Conservation (phyloP, 1,140 invertebrate species). For the Drosophila triauraria region DNA sequence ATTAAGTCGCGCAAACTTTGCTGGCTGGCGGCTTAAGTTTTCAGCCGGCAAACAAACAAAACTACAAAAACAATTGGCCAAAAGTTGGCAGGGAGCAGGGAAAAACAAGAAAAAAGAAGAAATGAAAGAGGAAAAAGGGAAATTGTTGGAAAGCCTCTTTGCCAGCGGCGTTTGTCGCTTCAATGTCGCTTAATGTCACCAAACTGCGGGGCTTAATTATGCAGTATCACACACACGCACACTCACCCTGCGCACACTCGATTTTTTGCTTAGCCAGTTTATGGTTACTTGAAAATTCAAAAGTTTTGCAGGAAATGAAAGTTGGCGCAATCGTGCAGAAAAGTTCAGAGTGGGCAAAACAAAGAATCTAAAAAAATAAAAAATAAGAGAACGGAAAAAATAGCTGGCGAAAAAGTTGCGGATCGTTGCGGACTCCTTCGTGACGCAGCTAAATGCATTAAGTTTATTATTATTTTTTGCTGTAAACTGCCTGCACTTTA, state of each 20-base stretch:
- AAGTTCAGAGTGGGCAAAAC: slow-evolving; percentile 54
- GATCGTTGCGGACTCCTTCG: slow-evolving; percentile 11
- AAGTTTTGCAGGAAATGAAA: slow-evolving; percentile 74
- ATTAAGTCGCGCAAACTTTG: slow-evolving; percentile 55
- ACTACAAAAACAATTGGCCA: slow-evolving; percentile 65
- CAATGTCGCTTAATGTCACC: slow-evolving; percentile 76
- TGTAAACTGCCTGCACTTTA: slow-evolving; percentile 52
- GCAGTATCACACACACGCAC: slow-evolving; percentile 51
- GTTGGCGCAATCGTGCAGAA: slow-evolving; percentile 77
- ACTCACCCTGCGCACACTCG: slow-evolving; percentile 5
- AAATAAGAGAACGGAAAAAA: slow-evolving; percentile 29
- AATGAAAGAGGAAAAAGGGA: slow-evolving; percentile 5
- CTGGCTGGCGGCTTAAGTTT: slow-evolving; percentile 60
- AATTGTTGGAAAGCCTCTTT: slow-evolving; percentile 54
- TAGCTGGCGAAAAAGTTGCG: slow-evolving; percentile 13
- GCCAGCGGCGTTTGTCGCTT: slow-evolving; percentile 61
- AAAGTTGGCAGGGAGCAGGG: slow-evolving; percentile 49
- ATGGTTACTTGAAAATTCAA: slow-evolving; percentile 66
- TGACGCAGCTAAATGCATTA: slow-evolving; percentile 69
- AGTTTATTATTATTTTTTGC: slow-evolving; percentile 43
- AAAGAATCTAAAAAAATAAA: slow-evolving; percentile 13
- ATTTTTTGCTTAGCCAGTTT: slow-evolving; percentile 48
- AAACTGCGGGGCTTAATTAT: slow-evolving; percentile 64
- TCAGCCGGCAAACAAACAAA: slow-evolving; percentile 70
- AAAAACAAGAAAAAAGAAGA: not conserved